Evolutionary conservation across 2,113 vertebrate species (phyloP), one percentile per base, ranked within the genome.

Genomic region (Tylochromis polylepis): DNA sequence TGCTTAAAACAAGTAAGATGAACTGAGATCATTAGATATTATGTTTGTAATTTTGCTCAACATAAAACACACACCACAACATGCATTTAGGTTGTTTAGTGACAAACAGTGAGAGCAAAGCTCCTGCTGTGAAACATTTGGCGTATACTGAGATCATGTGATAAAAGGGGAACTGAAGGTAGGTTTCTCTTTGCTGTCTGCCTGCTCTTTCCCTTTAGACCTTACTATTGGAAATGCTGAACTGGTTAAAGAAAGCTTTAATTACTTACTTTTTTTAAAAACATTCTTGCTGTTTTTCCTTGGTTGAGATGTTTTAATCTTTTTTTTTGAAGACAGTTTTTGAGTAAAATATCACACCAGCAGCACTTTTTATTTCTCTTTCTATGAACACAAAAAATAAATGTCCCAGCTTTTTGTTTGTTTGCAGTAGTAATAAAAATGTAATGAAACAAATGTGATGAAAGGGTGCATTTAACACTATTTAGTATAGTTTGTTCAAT

Each of bases 271-370:
- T 31, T 75, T 51, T 18, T 20, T 4, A 5, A 72, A 72, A 53
- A 34, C 27, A 34, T 0, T 53, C 72, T 77, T n/a, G 72, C 4
- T n/a, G 27, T 77, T 20, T 77, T 51, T n/a, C 2, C 18, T 53
- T 3, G 1, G 72, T 53, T 53, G 18, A 20, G 46, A 31, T 77
- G 2, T 34, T 77, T 34, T n/a, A 31, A 51, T 51, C 11, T 1
- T 77, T n/a, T 77, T 6, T 77, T 51, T 77, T 77, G 10, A 51
- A 51, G 70, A 31, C 70, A 31, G 46, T 41, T 67, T 51, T 46
- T 83, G 34, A 89, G 77, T 22, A 78, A 31, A 38, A 83, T 75
- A 85, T 88, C 82, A 80, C 62, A 41, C 11, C 31, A 58, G 7
- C 83, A 34, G 29, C 22, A 65, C 56, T 31, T 87, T 91, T 41